Evolutionary conservation across 2,113 vertebrate species (phyloP).

Genomic region (Chlorocebus sabaeus): DNA sequence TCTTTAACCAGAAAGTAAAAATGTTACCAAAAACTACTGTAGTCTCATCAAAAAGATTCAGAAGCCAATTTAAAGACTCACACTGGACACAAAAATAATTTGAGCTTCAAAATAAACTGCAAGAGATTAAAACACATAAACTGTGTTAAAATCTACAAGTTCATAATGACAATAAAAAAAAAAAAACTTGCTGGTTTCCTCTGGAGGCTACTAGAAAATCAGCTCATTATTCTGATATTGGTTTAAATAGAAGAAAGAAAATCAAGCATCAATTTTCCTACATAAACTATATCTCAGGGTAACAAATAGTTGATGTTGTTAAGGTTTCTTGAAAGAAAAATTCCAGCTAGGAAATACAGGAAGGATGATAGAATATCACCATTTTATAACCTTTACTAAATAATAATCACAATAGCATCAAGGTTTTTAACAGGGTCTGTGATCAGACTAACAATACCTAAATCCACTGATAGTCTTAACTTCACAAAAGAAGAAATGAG

Average conservation of each 20-base stretch:
- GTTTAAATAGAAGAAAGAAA: constrained; percentile 22
- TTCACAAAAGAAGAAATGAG: neutral
- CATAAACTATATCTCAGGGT: neutral
- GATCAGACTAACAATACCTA: neutral
- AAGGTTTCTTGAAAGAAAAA: constrained; percentile 26
- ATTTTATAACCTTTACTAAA: neutral
- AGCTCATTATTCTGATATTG: neutral
- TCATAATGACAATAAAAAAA: neutral
- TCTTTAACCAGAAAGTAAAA: neutral
- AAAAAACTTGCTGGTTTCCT: neutral
- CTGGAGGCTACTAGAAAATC: neutral
- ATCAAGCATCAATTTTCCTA: neutral
- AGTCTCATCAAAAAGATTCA: neutral
- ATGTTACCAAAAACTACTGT: neutral
- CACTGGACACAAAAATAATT: neutral
- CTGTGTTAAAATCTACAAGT: neutral
- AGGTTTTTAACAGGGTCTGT: neutral
- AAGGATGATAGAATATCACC: neutral
- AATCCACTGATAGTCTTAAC: neutral
- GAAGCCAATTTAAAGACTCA: constrained; percentile 11
- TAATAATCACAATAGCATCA: neutral
- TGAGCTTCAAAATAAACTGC: neutral
- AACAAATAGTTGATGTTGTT: neutral
- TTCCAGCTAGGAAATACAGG: neutral
- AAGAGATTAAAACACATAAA: neutral